Base-by-base conservation (phyloP, 2,797 vertebrate genomes). In the Peromyscus melanophrys region DNA sequence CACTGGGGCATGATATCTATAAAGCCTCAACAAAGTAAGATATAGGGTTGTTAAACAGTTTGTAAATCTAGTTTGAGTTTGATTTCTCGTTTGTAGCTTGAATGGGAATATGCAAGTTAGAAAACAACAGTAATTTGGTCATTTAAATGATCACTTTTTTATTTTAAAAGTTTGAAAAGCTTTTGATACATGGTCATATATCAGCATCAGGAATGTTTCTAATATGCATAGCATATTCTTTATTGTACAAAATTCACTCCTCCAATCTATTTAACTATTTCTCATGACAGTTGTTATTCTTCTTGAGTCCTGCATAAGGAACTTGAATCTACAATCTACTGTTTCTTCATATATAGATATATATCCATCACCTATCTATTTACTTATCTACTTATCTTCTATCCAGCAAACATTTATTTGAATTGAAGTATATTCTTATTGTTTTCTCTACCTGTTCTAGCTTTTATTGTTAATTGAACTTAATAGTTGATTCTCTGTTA, bases 31-130 rank as follows among this genome's bases (percentile, higher is more conserved):
- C 1, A 31, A 65, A 87, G 85, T 0, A 82, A 90, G 49, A 27
- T 7, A 91, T 71, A n/a, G 71, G 80, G 89, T 86, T 94, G 0
- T 37, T 97, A 97, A 95, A 86, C 52, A 0, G 1, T 29, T 95
- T 59, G 1, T 2, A 4, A 52, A 78, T 0, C 0, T 93, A 3
- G 61, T 23, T 93, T 89, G 61, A 17, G 75, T 27, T 92, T 92
- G 25, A 10, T 91, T 89, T 85, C 8, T 59, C 6, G 6, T 46
- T 85, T 87, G 14, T 76, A 52, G 59, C 55, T 95, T 83, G 6
- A 75, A 77, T n/a, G 52, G 65, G 75, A 86, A 73, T 55, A 37
- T n/a, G 63, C 63, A 84, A 3, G 17, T 87, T 11, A 90, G 34
- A 63, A 81, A 89, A 69, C 93, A 6, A 96, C 96, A 96, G 34